A percentile compares a stretch with the other conserved stretches of the same genome.
These are phyloP conservation scores for Melanchra persicariae DNA, from an alignment of 2,888 invertebrate genomes.

Conservation along the genomic window DNA sequence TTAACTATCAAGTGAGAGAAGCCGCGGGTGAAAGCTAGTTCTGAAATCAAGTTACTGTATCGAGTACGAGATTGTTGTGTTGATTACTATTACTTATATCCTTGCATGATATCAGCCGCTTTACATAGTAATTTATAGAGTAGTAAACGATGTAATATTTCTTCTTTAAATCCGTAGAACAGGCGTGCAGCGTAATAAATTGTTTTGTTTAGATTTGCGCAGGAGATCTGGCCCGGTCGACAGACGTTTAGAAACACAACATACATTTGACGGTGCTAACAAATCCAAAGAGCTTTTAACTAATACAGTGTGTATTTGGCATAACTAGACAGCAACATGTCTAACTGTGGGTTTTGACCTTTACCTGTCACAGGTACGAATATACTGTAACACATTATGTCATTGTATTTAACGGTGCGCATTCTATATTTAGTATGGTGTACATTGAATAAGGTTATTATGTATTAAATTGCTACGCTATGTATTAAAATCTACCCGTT, in stretches of 20 bases:
- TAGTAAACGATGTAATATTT: slow-evolving; percentile 12
- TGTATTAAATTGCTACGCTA: neutral
- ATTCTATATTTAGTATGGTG: slow-evolving; percentile 11
- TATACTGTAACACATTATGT: slow-evolving; percentile 28
- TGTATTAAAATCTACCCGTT: slow-evolving; percentile 9
- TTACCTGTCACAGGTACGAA: slow-evolving; percentile 22
- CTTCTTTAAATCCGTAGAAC: neutral
- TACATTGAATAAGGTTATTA: neutral
- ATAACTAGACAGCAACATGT: neutral
- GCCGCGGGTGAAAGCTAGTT: neutral
- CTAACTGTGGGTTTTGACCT: slow-evolving; percentile 44
- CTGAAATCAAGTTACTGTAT: neutral
- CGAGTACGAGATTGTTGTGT: neutral
- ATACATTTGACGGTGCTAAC: slow-evolving; percentile 40
- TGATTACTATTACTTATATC: neutral
- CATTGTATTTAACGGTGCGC: slow-evolving; percentile 4
- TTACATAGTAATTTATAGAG: neutral
- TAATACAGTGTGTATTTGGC: slow-evolving; percentile 7
- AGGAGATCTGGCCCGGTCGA: slow-evolving; percentile 33
- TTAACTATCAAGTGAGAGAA: neutral
- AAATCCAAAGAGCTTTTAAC: slow-evolving; percentile 9
- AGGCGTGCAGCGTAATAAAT: slow-evolving; percentile 14
- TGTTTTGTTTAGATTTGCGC: slow-evolving; percentile 43
- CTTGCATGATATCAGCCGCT: neutral
- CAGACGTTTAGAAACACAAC: slow-evolving; percentile 33